Percentiles rank a stretch among this genome's conserved stretches.
These are phyloP conservation scores for Cryptotermes secundus DNA, from an alignment of 1,140 invertebrate species.

Conservation along the genomic window DNA sequence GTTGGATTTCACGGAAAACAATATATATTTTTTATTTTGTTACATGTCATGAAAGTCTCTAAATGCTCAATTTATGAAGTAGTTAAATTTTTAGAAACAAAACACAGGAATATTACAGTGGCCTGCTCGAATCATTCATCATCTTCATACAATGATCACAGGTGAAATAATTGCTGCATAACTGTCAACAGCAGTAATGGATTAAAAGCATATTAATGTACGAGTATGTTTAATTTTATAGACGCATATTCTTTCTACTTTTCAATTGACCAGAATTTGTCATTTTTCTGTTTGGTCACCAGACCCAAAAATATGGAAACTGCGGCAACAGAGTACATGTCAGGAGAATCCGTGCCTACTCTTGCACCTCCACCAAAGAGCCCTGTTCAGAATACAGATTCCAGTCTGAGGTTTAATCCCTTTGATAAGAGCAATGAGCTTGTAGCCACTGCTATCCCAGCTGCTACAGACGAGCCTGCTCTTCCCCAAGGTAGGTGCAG, in stretches of 20 bases:
- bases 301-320: not conserved
- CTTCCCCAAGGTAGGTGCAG: not conserved
- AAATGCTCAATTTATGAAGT: too few relatives aligned
- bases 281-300: not conserved
- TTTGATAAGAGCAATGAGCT: slow-evolving; percentile 71
- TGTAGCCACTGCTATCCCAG: slow-evolving; percentile 45
- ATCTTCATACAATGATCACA: too few relatives aligned
- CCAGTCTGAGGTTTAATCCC: slow-evolving; percentile 69
- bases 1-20: too few relatives aligned
- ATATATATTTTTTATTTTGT: too few relatives aligned
- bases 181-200: too few relatives aligned
- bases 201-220: too few relatives aligned
- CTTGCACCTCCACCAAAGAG: slow-evolving; percentile 72
- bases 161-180: too few relatives aligned
- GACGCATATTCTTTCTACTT: not conserved
- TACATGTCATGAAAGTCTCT: too few relatives aligned
- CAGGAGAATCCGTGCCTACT: slow-evolving; percentile 55
- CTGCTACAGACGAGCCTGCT: not conserved
- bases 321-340: not conserved
- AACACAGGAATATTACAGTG: too few relatives aligned
- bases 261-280: not conserved
- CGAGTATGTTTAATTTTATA: not conserved
- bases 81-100: too few relatives aligned
- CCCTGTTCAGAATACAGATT: slow-evolving; percentile 51
- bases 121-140: too few relatives aligned